phyloP scores from a whole-genome alignment of 2,888 invertebrate genomes.

The Choreutis nemorana region DNA sequence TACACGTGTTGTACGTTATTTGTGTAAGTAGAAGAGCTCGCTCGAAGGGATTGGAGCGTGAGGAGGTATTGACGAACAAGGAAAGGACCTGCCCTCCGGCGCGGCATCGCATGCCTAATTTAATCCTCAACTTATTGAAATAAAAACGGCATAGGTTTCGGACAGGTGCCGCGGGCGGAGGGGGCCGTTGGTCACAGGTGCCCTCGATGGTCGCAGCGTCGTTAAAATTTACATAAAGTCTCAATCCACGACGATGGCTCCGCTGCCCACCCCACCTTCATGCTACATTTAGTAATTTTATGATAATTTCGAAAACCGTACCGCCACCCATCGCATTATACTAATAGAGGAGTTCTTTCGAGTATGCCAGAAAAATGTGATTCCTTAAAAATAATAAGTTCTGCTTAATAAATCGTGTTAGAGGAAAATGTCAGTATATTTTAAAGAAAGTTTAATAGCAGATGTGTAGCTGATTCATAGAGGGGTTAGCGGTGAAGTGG shows the following conservation, averaged over 20 bases:
- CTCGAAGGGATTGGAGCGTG: slow-evolving; percentile 18
- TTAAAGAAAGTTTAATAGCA: slow-evolving; percentile 55
- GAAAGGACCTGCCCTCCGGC: slow-evolving; percentile 24
- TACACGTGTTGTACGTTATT: slow-evolving; percentile 12
- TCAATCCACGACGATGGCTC: slow-evolving; percentile 59
- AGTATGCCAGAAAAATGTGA: slow-evolving; percentile 31
- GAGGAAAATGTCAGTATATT: slow-evolving; percentile 49
- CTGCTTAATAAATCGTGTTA: slow-evolving; percentile 56
- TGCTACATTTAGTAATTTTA: slow-evolving; percentile 68
- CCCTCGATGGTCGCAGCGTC: slow-evolving; percentile 64
- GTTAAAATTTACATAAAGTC: slow-evolving; percentile 68
- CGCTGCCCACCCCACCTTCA: slow-evolving; percentile 61
- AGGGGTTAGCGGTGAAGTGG: slow-evolving; percentile 17
- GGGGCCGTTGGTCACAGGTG: slow-evolving; percentile 55
- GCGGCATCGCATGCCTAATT: slow-evolving; percentile 58
- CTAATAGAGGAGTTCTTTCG: slow-evolving; percentile 58
- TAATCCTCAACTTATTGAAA: slow-evolving; percentile 64
- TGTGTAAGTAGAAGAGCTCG: slow-evolving; percentile 16
- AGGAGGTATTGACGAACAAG: slow-evolving; percentile 25
- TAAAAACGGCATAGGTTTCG: slow-evolving; percentile 66
- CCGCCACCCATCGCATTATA: slow-evolving; percentile 66
- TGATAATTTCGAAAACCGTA: slow-evolving; percentile 65
- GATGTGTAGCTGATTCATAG: slow-evolving; percentile 58
- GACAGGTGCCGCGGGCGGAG: slow-evolving; percentile 53
- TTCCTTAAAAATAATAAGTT: slow-evolving; percentile 56